Evolutionary conservation across 2,113 vertebrate genomes (phyloP).

Genomic region (Apus apus): DNA sequence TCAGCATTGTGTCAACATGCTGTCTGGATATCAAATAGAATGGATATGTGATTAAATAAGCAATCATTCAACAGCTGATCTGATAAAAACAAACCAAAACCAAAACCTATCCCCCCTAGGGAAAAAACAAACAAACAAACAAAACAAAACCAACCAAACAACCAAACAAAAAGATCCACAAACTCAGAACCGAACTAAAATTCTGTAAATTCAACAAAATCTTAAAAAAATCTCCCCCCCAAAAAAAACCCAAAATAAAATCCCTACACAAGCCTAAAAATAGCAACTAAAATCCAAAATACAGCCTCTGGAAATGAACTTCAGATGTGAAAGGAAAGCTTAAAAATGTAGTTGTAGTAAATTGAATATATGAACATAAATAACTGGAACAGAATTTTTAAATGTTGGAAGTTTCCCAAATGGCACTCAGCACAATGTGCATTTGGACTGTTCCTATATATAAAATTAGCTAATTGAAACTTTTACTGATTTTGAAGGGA

Average conservation of each 20-base stretch:
- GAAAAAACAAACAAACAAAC: too few species aligned
- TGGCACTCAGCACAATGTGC: neutral
- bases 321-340: neutral
- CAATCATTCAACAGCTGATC: neutral
- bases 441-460: neutral
- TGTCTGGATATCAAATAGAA: neutral
- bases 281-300: neutral
- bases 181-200: neutral
- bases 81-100: neutral
- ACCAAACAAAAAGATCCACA: too few species aligned
- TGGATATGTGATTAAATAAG: neutral
- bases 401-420: neutral
- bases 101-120: too few species aligned
- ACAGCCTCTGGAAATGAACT: neutral
- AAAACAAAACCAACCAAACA: too few species aligned
- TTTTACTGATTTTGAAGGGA: neutral
- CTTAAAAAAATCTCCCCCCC: neutral
- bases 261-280: fast-evolving
- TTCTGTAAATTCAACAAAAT: neutral
- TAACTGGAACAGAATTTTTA: neutral
- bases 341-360: neutral
- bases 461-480: neutral
- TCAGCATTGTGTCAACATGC: neutral
- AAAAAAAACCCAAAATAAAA: neutral
- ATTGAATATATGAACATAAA: neutral